Base-by-base conservation (phyloP, 92 coral and sea anemone species). In the Siderastrea radians region DNA sequence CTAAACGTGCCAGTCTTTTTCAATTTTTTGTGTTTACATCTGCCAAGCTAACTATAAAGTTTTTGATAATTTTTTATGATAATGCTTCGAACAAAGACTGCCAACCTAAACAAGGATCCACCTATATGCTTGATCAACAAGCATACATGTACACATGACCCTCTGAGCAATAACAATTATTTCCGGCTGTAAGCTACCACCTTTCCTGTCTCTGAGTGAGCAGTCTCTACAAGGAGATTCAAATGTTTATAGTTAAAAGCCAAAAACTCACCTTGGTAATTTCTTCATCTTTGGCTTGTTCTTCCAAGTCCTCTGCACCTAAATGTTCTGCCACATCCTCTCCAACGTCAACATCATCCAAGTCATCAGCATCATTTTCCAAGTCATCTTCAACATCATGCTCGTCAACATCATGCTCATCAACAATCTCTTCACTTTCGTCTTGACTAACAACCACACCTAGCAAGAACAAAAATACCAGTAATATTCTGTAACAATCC, bases 341-440 rank as follows among this genome's bases (percentile, higher is more conserved):
- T 48, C 87, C 93, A 61, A 83, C 93, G 65, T 90, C 83, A 16
- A 86, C 89, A 63, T 93, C 94, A 57, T 95, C 87, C 54, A 84
- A 74, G 74, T 84, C 98, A 43, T 84, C 91, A 74, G 81, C 90
- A 72, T 93, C 93, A 60, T 93, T 91, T 19, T 84, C 95, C 50
- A 90, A 62, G 50, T 86, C 96, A 81, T 87, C 92, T 16, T 90
- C 94, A 79, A 80, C 90, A 53, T 93, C 96, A 57, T 87, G 74
- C 26, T 88, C 90, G n/a, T 88, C 93, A 79, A 73, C 90, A 49
- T 92, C 97, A 50, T 86, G 77, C 1, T 95, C 96, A 78, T 92
- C 97, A 47, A 78, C 81, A 26, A 76, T 85, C 45, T 86, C 88
- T 11, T 78, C 94, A 64, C 79, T 91, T 74, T 86, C 93, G 78